Conservation (phyloP, 2,113 vertebrate genomes). For the Gulo gulo region DNA sequence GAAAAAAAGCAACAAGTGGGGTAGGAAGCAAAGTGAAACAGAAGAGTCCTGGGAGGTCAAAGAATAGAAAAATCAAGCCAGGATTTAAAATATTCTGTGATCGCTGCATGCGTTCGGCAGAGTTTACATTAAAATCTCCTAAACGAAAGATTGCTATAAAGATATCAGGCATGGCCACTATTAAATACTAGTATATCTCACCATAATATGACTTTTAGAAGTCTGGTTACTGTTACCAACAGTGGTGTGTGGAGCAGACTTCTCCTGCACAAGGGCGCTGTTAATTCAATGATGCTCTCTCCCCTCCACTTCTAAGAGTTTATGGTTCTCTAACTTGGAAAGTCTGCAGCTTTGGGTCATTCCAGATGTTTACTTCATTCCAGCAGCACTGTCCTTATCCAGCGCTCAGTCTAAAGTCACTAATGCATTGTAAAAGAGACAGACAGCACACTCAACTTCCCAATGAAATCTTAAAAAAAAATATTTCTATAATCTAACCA, state of each 20-base stretch:
- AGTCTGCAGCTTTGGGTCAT: not conserved
- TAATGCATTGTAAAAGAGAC: not conserved
- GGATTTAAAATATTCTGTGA: not conserved
- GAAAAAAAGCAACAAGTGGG: not conserved
- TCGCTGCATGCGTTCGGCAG: not conserved
- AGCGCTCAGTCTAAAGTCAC: not conserved
- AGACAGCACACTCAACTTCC: not conserved
- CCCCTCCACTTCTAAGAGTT: not conserved
- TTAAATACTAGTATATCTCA: not conserved
- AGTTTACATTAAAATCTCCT: not conserved
- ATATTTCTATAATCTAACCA: not conserved
- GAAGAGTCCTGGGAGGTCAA: not conserved
- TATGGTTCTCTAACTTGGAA: not conserved
- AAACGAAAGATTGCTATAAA: not conserved
- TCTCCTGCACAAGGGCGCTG: not conserved
- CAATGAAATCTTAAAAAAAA: not conserved
- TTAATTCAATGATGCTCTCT: not conserved
- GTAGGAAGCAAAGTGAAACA: not conserved
- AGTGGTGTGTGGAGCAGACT: not conserved
- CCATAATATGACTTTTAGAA: constrained; percentile 4
- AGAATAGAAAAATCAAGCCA: not conserved
- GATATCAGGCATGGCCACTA: not conserved
- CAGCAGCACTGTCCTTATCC: not conserved
- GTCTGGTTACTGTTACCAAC: not conserved
- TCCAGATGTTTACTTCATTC: constrained; percentile 24